Evolutionary conservation across 1,140 invertebrate genomes (phyloP).

Genomic region (Stratiolaelaps scimitus): DNA sequence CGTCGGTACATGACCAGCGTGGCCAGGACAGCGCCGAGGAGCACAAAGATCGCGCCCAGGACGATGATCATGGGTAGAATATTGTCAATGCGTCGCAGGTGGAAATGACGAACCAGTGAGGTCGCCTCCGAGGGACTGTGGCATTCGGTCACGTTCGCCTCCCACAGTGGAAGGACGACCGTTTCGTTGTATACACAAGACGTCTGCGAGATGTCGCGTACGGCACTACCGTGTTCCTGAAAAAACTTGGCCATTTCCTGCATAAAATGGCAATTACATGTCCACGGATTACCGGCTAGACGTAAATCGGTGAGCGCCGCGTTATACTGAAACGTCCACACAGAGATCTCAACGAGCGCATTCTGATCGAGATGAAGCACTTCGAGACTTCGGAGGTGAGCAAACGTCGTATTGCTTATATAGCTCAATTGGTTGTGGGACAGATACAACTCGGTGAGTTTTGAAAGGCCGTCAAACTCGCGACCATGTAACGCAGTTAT

Average conservation of each 20-base stretch:
- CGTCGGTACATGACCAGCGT: conserved; percentile 52
- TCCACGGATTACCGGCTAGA: conserved; percentile 43
- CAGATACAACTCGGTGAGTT: conserved; percentile 64
- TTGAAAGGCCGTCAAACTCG: conserved; percentile 61
- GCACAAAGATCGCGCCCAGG: conserved; percentile 35
- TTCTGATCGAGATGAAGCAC: conserved; percentile 72
- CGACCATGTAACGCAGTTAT: conserved; percentile 64
- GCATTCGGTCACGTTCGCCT: conserved; percentile 31
- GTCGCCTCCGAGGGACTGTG: conserved; percentile 40
- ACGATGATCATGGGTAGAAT: conserved; percentile 32
- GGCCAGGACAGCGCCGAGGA: conserved; percentile 37
- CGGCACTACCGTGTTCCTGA: conserved; percentile 38
- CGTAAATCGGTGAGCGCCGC: conserved; percentile 39
- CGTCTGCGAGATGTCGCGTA: conserved; percentile 59
- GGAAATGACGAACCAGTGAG: conserved; percentile 39
- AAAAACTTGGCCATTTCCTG: conserved; percentile 40
- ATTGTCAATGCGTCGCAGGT: conserved; percentile 24
- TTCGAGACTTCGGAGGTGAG: conserved; percentile 62
- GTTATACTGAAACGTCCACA: conserved; percentile 41
- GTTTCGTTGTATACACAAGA: conserved; percentile 61
- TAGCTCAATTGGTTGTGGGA: conserved; percentile 69
- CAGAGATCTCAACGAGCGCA: conserved; percentile 56
- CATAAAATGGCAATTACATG: conserved; percentile 43
- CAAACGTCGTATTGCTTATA: conserved; percentile 65
- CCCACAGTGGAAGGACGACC: conserved; percentile 33